Percentiles rank a stretch among this genome's conserved stretches.
phyloP scores from a whole-genome alignment of 2,888 invertebrate genomes.

The Xylota segnis region DNA sequence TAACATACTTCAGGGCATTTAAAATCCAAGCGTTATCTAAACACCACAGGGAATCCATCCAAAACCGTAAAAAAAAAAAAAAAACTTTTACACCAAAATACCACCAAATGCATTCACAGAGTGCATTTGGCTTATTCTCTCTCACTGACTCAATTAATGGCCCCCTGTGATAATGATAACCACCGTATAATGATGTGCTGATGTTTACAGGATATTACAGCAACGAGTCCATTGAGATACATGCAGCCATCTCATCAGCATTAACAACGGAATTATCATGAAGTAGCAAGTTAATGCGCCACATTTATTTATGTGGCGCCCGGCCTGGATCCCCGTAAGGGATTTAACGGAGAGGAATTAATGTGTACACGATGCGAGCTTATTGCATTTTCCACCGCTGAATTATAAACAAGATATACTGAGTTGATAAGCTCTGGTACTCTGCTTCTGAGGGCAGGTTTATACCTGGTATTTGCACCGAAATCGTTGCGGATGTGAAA shows the following conservation, averaged over 20 bases:
- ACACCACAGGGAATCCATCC: too few relatives aligned
- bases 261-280: conserved; percentile 58
- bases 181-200: conserved; percentile 59
- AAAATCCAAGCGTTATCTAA: too few relatives aligned
- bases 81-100: background rate
- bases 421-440: background rate
- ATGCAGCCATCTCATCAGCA: conserved; percentile 30
- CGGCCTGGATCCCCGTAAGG: conserved; percentile 18
- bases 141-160: conserved; percentile 30
- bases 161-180: conserved; percentile 52
- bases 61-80: too few relatives aligned
- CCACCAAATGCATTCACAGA: background rate
- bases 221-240: conserved; percentile 58
- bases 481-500: background rate
- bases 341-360: conserved; percentile 40
- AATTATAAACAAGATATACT: conserved; percentile 3
- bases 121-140: background rate
- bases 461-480: background rate
- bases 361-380: conserved; percentile 16
- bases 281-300: conserved; percentile 50
- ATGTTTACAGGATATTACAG: conserved; percentile 52
- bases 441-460: background rate
- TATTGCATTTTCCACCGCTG: conserved; percentile 10
- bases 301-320: conserved; percentile 55
- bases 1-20: too few relatives aligned